phyloP scores from a whole-genome alignment of 1,140 invertebrate genomes.

The Leptinotarsa texana region DNA sequence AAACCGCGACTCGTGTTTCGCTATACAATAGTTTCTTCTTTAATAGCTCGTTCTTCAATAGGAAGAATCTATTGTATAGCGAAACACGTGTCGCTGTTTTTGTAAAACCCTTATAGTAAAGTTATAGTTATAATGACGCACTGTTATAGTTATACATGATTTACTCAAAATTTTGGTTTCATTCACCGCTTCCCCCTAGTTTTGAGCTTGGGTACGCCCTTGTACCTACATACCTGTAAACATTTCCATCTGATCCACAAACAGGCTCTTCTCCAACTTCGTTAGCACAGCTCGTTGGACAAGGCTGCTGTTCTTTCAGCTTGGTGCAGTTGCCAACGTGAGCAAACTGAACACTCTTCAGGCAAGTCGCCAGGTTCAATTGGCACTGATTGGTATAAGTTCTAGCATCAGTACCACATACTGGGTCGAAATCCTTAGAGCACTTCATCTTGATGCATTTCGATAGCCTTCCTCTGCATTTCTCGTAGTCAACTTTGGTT shows the following conservation, averaged over 20 bases:
- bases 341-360: constrained; percentile 81
- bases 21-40: too few species aligned
- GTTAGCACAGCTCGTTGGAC: constrained; percentile 72
- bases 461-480: constrained; percentile 70
- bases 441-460: constrained; percentile 76
- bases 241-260: constrained; percentile 90
- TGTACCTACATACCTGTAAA: constrained; percentile 71
- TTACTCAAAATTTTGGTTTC: too few species aligned
- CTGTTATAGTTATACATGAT: too few species aligned
- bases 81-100: too few species aligned
- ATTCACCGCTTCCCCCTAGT: too few species aligned
- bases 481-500: constrained; percentile 73
- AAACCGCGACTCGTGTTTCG: too few species aligned
- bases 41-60: too few species aligned
- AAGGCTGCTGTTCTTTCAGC: constrained; percentile 71
- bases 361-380: constrained; percentile 78
- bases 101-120: too few species aligned
- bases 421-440: constrained; percentile 67
- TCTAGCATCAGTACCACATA: constrained; percentile 82
- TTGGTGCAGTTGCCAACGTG: constrained; percentile 84
- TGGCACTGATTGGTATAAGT: constrained; percentile 82
- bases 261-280: constrained; percentile 75
- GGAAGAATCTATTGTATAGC: too few species aligned
- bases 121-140: too few species aligned
- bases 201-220: too few species aligned